phyloP scores from a whole-genome alignment of 1,140 invertebrate species.

The Coelopa frigida region DNA sequence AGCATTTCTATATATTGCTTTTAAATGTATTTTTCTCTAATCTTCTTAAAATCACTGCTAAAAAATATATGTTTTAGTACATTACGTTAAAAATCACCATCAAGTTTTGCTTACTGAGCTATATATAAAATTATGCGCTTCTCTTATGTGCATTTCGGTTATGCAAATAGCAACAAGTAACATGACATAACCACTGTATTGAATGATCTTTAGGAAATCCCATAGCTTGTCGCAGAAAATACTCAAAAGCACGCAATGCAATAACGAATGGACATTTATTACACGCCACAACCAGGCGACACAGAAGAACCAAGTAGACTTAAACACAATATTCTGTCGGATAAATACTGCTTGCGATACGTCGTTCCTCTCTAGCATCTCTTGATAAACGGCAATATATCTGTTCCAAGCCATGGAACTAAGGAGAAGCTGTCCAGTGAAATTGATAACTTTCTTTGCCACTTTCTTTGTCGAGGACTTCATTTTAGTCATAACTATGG shows the following conservation, averaged over 20 bases:
- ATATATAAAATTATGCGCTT: conserved; percentile 50
- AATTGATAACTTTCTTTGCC: conserved; percentile 56
- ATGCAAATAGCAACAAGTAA: conserved; percentile 52
- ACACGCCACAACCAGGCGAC: conserved; percentile 70
- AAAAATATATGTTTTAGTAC: too few relatives aligned
- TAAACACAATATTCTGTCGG: conserved; percentile 52
- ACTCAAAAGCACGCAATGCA: conserved; percentile 66
- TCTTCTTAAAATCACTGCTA: too few relatives aligned
- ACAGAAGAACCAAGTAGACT: conserved; percentile 60
- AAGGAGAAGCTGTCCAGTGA: conserved; percentile 61
- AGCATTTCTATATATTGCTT: too few relatives aligned
- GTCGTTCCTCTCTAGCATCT: conserved; percentile 58
- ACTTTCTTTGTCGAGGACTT: conserved; percentile 58
- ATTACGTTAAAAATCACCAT: conserved; percentile 41
- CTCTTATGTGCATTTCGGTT: conserved; percentile 53
- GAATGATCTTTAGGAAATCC: conserved; percentile 59
- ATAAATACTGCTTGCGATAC: conserved; percentile 46
- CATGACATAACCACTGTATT: conserved; percentile 55
- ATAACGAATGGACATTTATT: conserved; percentile 69
- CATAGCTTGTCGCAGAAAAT: conserved; percentile 75
- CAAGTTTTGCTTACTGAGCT: conserved; percentile 42
- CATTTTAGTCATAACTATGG: conserved; percentile 54
- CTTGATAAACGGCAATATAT: conserved; percentile 69
- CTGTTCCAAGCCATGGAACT: conserved; percentile 73
- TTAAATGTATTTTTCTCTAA: too few relatives aligned